Evolutionary conservation across 1,140 invertebrate genomes (phyloP).

Genomic region (Frieseomelitta varia): DNA sequence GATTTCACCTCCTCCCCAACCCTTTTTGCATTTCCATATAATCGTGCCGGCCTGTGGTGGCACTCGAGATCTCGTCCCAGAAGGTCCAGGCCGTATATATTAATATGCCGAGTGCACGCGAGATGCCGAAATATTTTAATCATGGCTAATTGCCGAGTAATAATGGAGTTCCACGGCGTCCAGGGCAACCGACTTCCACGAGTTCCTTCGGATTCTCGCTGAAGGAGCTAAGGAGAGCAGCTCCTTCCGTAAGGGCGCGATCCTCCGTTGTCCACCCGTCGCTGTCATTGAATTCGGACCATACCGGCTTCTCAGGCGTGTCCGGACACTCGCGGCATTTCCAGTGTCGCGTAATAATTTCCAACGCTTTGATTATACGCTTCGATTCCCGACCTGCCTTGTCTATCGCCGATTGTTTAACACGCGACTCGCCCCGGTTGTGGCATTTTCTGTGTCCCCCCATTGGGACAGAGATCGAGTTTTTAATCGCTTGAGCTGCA

Average conservation of each 20-base stretch:
- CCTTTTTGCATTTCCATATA: conserved; percentile 77
- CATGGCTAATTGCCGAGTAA: conserved; percentile 82
- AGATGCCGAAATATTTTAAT: conserved; percentile 83
- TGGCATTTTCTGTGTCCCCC: background rate
- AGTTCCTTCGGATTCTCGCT: conserved; percentile 61
- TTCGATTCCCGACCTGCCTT: background rate
- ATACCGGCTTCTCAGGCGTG: conserved; percentile 36
- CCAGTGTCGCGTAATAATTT: conserved; percentile 52
- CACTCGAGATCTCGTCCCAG: background rate
- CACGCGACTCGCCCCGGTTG: too few relatives aligned
- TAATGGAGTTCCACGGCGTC: conserved; percentile 80
- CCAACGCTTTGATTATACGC: conserved; percentile 49
- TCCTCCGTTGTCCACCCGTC: conserved; percentile 48
- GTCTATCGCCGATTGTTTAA: background rate
- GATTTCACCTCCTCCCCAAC: conserved; percentile 68
- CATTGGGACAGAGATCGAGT: background rate
- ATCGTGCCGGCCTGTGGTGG: conserved; percentile 64
- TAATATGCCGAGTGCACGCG: conserved; percentile 81
- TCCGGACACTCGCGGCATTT: conserved; percentile 49
- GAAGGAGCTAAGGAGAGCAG: conserved; percentile 42
- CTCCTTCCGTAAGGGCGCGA: background rate
- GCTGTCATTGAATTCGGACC: conserved; percentile 51
- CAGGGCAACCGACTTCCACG: conserved; percentile 39
- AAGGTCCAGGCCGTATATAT: conserved; percentile 74
- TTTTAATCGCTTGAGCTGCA: background rate